phyloP scores from a whole-genome alignment of 2,888 invertebrate species.

The Heliconius aoede region DNA sequence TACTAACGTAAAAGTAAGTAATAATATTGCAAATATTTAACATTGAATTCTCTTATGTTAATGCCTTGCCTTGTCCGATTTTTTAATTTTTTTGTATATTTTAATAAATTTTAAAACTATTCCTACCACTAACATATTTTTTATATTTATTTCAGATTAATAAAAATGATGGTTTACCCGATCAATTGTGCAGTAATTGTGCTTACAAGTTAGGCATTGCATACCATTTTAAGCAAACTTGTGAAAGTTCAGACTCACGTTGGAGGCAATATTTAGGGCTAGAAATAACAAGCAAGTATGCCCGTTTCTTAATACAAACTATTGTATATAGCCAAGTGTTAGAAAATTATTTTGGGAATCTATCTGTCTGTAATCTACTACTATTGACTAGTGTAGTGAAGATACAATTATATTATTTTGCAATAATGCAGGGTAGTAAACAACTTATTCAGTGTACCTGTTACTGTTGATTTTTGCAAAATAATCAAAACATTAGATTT shows the following conservation, averaged over 20 bases:
- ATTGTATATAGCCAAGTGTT: not conserved
- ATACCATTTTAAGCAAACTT: slow-evolving; percentile 86
- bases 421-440: too few species aligned
- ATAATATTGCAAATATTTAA: not conserved
- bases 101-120: not conserved
- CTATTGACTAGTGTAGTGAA: too few species aligned
- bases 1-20: slow-evolving; percentile 81
- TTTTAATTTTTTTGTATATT: not conserved
- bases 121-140: not conserved
- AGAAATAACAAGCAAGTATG: slow-evolving; percentile 62
- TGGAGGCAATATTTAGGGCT: slow-evolving; percentile 84
- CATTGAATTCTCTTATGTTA: not conserved
- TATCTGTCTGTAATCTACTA: too few species aligned
- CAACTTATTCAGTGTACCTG: too few species aligned
- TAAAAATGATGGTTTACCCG: slow-evolving; percentile 83
- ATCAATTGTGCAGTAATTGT: slow-evolving; percentile 85
- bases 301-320: not conserved
- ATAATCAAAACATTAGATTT: not conserved
- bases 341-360: too few species aligned
- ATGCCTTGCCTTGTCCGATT: not conserved
- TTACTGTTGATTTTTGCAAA: not conserved
- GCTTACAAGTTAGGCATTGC: slow-evolving; percentile 85
- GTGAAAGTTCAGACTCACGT: slow-evolving; percentile 84
- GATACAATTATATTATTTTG: too few species aligned
- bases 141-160: slow-evolving; percentile 69